These are phyloP conservation scores for Oncopodura yosiiana DNA, from an alignment of 1,140 invertebrate species.

Conservation along the genomic window DNA sequence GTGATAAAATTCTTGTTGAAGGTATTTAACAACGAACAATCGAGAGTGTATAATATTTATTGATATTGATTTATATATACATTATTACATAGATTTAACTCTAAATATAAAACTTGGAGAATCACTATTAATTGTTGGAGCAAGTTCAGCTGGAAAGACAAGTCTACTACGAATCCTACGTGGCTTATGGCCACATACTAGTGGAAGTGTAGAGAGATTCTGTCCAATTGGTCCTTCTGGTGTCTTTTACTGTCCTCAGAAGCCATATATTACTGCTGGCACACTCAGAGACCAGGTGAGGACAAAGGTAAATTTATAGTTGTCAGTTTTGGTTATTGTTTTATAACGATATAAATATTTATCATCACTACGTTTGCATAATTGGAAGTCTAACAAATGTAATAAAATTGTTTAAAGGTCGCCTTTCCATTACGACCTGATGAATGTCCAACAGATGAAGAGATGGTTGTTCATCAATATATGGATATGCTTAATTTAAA, in stretches of 20 bases:
- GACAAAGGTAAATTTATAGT: too few relatives aligned
- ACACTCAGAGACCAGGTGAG: constrained; percentile 46
- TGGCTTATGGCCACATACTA: constrained; percentile 45
- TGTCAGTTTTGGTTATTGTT: background rate
- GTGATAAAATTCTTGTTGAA: constrained; percentile 11
- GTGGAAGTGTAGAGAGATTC: constrained; percentile 40
- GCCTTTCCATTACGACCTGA: constrained; percentile 21
- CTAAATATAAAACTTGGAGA: constrained; percentile 42
- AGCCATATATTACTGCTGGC: constrained; percentile 51
- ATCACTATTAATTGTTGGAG: constrained; percentile 49
- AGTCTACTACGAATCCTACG: constrained; percentile 49
- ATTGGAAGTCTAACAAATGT: background rate
- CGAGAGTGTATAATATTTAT: background rate
- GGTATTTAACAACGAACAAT: constrained; percentile 1
- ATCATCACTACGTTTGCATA: background rate
- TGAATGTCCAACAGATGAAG: background rate
- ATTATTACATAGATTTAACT: constrained; percentile 41
- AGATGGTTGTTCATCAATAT: constrained; percentile 37
- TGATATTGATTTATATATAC: background rate
- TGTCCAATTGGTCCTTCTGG: constrained; percentile 37
- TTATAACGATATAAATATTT: background rate
- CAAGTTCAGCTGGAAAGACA: constrained; percentile 53
- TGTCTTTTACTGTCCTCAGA: constrained; percentile 51
- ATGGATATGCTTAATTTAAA: constrained; percentile 42
- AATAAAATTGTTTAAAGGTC: constrained; percentile 6